phyloP scores from a whole-genome alignment of 2,797 vertebrate genomes.

The Alfaro cultratus region DNA sequence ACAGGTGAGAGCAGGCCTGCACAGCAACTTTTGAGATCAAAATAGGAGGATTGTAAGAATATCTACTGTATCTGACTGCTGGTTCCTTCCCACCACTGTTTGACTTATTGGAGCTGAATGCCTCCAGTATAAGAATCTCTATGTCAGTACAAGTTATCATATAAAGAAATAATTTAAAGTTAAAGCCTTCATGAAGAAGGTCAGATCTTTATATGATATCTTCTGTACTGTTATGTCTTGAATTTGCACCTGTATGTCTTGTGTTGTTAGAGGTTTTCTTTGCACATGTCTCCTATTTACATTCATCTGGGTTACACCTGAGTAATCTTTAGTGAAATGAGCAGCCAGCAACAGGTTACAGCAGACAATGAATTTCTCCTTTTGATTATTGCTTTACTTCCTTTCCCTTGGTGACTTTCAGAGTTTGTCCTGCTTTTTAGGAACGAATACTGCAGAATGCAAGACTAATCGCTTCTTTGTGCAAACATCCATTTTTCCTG shows the following conservation, averaged over 20 bases:
- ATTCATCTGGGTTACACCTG: slow-evolving; percentile 5
- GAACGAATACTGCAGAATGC: not conserved
- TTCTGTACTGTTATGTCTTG: not conserved
- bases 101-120: not conserved
- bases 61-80: not conserved
- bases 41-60: slow-evolving; percentile 3
- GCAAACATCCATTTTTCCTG: not conserved
- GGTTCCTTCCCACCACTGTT: not conserved
- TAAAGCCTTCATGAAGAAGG: not conserved
- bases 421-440: not conserved
- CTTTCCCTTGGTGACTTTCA: not conserved
- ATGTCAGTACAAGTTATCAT: not conserved
- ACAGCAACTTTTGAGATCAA: not conserved
- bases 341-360: not conserved
- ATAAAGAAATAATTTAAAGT: not conserved
- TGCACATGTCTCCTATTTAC: not conserved
- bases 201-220: not conserved
- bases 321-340: slow-evolving; percentile 16
- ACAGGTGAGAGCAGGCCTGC: not conserved
- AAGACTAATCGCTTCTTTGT: not conserved
- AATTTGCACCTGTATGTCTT: not conserved
- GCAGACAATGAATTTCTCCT: not conserved
- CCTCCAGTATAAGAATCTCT: not conserved
- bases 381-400: not conserved
- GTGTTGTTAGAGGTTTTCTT: not conserved